A percentile compares a stretch with the other conserved stretches of the same genome.
phyloP scores from a whole-genome alignment of 2,888 invertebrate species.

The Pyrrhosoma nymphula region DNA sequence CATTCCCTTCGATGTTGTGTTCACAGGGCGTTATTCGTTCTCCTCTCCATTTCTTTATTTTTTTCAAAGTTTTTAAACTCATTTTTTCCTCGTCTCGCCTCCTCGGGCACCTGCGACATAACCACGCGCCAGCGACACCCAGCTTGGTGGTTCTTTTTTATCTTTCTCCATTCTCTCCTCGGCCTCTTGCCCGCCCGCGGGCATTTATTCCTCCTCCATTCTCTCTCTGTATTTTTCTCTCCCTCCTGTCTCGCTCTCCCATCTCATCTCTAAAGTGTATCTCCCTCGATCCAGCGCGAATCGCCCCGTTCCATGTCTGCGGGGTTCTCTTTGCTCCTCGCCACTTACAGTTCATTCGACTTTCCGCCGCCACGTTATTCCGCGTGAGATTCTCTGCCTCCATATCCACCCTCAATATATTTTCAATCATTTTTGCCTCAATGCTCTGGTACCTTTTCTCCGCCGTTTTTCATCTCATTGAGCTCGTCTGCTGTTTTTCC shows the following conservation, averaged over 20 bases:
- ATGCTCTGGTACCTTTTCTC: neutral
- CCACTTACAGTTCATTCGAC: neutral
- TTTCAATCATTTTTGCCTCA: neutral
- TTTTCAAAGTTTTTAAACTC: neutral
- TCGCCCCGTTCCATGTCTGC: conserved; percentile 15
- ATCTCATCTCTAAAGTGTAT: conserved; percentile 25
- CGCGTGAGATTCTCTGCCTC: neutral
- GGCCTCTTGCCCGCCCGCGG: neutral
- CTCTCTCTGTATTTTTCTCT: neutral
- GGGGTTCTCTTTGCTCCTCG: neutral
- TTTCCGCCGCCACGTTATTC: neutral
- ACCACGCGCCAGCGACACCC: conserved; percentile 25
- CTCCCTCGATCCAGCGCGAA: conserved; percentile 15
- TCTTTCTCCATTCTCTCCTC: neutral
- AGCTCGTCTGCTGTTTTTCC: neutral
- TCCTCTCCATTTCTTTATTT: neutral
- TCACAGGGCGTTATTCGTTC: neutral
- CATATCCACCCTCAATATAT: neutral
- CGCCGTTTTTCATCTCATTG: neutral
- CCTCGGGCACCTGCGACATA: conserved; percentile 12
- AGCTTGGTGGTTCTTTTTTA: neutral
- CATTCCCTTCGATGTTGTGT: neutral
- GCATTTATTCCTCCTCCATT: neutral
- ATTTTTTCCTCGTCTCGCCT: neutral
- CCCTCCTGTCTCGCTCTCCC: neutral